phyloP scores from a whole-genome alignment of 2,797 vertebrate genomes.

The Threskiornis aethiopicus region DNA sequence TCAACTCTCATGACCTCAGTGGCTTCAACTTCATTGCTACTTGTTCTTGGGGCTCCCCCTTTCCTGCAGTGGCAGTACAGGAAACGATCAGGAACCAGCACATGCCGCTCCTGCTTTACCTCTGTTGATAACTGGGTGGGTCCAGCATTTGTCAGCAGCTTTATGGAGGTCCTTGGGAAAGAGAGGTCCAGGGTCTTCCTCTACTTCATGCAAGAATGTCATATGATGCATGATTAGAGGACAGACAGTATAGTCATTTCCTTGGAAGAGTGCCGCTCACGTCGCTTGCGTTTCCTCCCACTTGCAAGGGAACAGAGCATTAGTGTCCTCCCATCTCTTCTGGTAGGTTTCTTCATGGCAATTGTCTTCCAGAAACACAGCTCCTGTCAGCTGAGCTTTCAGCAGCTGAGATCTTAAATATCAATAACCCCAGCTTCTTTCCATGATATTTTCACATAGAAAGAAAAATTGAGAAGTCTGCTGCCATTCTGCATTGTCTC shows the following conservation, averaged over 20 bases:
- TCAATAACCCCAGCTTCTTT: slow-evolving; percentile 2
- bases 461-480: slow-evolving; percentile 32
- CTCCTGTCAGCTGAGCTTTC: background rate
- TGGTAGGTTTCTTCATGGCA: background rate
- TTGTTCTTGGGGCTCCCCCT: background rate
- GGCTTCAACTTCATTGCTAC: background rate
- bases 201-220: background rate
- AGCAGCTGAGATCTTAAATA: background rate
- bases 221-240: background rate
- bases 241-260: background rate
- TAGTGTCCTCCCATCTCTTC: background rate
- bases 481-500: slow-evolving; percentile 26
- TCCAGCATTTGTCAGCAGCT: background rate
- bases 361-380: background rate
- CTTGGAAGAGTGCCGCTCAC: background rate
- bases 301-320: background rate
- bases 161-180: background rate
- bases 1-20: background rate
- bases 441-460: slow-evolving; percentile 1
- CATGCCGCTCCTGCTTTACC: background rate
- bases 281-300: background rate
- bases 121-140: background rate
- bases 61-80: background rate
- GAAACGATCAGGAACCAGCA: background rate
- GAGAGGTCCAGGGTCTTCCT: background rate